Conservation (phyloP, 1,140 invertebrate species). For the Tetragonula clypearis region DNA sequence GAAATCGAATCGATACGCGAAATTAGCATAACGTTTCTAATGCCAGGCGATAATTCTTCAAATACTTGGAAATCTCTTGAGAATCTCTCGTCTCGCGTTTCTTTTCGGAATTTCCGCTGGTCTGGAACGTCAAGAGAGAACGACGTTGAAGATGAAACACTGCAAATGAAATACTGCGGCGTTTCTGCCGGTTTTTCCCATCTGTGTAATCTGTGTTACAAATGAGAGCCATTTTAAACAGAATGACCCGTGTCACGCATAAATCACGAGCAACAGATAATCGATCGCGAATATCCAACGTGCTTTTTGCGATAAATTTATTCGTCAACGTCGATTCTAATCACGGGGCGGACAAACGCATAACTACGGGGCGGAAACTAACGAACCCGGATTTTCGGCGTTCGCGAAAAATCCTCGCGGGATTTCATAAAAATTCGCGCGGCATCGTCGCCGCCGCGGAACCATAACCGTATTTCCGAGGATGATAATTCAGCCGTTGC, state of each 20-base stretch:
- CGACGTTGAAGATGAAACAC: too few relatives aligned
- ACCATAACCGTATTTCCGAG: slow-evolving; percentile 41
- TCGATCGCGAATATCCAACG: not conserved
- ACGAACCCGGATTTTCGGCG: slow-evolving; percentile 21
- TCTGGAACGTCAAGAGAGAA: not conserved
- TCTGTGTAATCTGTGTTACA: not conserved
- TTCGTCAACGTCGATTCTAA: slow-evolving; percentile 4
- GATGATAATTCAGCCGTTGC: slow-evolving; percentile 33
- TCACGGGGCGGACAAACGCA: not conserved
- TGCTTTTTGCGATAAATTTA: not conserved
- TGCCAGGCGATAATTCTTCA: too few relatives aligned
- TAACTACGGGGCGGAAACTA: not conserved
- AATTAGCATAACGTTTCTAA: not conserved
- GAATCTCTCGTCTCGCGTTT: not conserved
- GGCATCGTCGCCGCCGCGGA: slow-evolving; percentile 25
- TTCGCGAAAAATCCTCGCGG: not conserved
- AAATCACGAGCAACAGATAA: not conserved
- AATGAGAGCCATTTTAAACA: not conserved
- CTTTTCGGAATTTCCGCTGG: not conserved
- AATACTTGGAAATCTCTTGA: too few relatives aligned
- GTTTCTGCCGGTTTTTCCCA: too few relatives aligned
- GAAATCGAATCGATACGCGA: not conserved
- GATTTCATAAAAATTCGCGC: slow-evolving; percentile 41
- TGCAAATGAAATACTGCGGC: too few relatives aligned
- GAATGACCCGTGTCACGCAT: too few relatives aligned